These are phyloP conservation scores for Metopolophium dirhodum DNA, from an alignment of 1,140 invertebrate species.

Conservation along the genomic window DNA sequence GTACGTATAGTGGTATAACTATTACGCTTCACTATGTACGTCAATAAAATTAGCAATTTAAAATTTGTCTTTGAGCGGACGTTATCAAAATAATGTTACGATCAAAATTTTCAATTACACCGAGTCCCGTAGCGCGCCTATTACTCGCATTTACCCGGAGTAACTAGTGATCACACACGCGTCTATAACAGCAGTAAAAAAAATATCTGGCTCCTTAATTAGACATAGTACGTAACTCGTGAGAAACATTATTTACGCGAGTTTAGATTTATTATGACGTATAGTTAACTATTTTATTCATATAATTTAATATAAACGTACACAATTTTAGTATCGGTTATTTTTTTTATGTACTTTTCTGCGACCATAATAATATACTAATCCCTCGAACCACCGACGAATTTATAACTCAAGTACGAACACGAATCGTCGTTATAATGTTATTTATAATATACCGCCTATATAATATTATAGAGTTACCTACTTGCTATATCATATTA, in stretches of 20 bases:
- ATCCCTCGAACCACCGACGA: not conserved
- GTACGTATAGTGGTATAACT: not conserved
- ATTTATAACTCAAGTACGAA: not conserved
- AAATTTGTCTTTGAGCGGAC: not conserved
- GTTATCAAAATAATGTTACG: slow-evolving; percentile 4
- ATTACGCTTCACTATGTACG: not conserved
- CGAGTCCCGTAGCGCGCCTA: not conserved
- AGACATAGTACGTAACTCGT: not conserved
- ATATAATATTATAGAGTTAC: too few species aligned
- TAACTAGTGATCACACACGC: not conserved
- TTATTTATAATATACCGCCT: not conserved
- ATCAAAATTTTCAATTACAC: not conserved
- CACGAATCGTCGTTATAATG: not conserved
- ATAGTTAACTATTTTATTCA: not conserved
- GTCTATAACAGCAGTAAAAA: slow-evolving; percentile 28
- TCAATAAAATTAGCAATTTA: slow-evolving; percentile 20
- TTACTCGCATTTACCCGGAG: not conserved
- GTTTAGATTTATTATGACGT: not conserved
- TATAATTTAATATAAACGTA: not conserved
- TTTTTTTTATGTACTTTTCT: not conserved
- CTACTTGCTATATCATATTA: too few species aligned
- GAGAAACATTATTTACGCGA: slow-evolving; percentile 5
- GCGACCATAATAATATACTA: slow-evolving; percentile 10
- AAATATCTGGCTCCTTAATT: not conserved
- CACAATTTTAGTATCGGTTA: not conserved